Evolutionary conservation across 2,888 invertebrate species (phyloP).

Genomic region (Muschampia plurimacula): DNA sequence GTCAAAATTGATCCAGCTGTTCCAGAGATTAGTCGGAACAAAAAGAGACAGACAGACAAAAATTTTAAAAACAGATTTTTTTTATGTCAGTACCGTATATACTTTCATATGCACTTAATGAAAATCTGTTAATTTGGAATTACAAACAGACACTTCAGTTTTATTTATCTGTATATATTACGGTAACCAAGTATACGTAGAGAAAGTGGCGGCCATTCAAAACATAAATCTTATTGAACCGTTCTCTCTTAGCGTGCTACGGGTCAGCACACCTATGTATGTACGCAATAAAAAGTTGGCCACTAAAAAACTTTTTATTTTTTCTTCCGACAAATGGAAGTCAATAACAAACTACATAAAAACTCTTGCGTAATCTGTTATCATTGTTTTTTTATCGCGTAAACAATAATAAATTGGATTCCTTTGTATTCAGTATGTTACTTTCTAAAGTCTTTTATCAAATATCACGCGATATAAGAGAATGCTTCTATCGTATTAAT

Average conservation of each 20-base stretch:
- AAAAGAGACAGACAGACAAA: no score
- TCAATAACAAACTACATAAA: conserved; percentile 3
- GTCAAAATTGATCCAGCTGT: no score
- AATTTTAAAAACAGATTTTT: no score
- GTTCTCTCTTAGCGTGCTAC: background rate
- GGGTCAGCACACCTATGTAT: conserved; percentile 9
- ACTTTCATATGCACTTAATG: no score
- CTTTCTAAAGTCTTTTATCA: background rate
- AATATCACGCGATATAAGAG: no score
- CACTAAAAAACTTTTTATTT: conserved; percentile 1
- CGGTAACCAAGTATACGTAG: no score
- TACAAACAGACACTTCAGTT: no score
- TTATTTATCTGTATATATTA: no score
- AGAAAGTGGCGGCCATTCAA: background rate
- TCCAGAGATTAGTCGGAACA: no score
- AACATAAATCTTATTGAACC: background rate
- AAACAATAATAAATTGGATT: conserved; percentile 3
- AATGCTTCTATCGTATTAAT: no score
- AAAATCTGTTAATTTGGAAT: no score
- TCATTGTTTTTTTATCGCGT: conserved; percentile 4
- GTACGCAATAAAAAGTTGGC: conserved; percentile 1
- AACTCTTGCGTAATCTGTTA: background rate
- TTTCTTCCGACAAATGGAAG: background rate
- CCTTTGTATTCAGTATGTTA: background rate
- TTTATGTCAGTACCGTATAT: no score